Conservation (phyloP, 2,888 invertebrate genomes). For the Eumacrocentrus americanus region DNA sequence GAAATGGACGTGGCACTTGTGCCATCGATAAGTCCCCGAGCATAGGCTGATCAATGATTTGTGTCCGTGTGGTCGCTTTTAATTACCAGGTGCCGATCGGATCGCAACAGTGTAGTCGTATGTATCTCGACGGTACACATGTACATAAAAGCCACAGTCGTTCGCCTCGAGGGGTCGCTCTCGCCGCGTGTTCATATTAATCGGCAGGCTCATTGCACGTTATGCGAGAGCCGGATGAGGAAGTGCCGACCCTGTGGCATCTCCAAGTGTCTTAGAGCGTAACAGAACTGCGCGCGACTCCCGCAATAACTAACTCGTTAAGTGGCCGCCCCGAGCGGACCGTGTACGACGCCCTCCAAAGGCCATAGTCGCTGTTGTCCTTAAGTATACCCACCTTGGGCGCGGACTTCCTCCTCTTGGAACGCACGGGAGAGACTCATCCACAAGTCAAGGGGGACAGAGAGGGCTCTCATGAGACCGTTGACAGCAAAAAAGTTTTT, state of each 20-base stretch:
- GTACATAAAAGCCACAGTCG: constrained; percentile 1
- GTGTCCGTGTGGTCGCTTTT: constrained; percentile 17
- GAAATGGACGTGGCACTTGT: constrained; percentile 4
- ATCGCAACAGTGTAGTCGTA: constrained; percentile 3
- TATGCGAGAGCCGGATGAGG: constrained; percentile 34
- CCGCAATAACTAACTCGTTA: constrained; percentile 36
- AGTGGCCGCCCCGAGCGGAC: constrained; percentile 27
- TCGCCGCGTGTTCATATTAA: constrained; percentile 30
- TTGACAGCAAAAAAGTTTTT: neutral
- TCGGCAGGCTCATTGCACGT: constrained; percentile 32
- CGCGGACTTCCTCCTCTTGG: constrained; percentile 27
- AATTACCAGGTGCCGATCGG: constrained; percentile 23
- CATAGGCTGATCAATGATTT: constrained; percentile 21
- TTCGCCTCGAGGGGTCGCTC: neutral
- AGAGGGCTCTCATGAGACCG: neutral
- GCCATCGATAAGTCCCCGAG: constrained; percentile 2
- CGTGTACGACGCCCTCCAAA: constrained; percentile 24
- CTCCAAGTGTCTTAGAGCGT: constrained; percentile 32
- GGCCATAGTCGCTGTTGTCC: constrained; percentile 21
- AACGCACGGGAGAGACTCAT: too few relatives aligned
- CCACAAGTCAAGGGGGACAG: neutral
- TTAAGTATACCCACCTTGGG: constrained; percentile 23
- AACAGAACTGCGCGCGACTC: constrained; percentile 32
- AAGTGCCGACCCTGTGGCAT: constrained; percentile 30
- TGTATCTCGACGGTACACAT: constrained; percentile 3